Evolutionary conservation across 1,140 invertebrate species (phyloP).

Genomic region (Dendrolimus kikuchii): DNA sequence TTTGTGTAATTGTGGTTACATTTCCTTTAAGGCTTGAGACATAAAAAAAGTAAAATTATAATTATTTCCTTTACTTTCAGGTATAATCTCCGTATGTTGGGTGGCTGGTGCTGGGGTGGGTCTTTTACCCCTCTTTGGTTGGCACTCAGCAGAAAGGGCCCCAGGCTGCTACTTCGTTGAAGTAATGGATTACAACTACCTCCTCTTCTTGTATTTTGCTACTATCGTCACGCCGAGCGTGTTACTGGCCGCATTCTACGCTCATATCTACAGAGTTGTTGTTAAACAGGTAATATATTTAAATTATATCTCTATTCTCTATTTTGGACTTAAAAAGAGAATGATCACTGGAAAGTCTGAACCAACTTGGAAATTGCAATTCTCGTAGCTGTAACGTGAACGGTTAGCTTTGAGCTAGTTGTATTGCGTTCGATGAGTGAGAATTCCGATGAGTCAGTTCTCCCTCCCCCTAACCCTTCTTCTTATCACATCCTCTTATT

Average conservation of each 20-base stretch:
- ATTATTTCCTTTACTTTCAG: conserved; percentile 67
- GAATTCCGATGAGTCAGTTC: too few species aligned
- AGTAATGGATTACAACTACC: conserved; percentile 91
- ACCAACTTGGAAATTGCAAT: too few species aligned
- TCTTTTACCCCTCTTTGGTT: conserved; percentile 89
- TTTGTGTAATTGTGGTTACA: too few species aligned
- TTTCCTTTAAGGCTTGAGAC: too few species aligned
- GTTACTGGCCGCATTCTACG: conserved; percentile 87
- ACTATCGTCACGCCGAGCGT: conserved; percentile 91
- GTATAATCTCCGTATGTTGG: conserved; percentile 90
- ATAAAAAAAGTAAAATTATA: too few species aligned
- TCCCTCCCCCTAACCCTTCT: too few species aligned
- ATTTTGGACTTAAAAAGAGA: background rate
- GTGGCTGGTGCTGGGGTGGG: conserved; percentile 84
- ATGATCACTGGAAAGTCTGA: too few species aligned
- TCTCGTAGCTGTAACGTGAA: too few species aligned
- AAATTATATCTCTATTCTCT: background rate
- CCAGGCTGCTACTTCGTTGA: conserved; percentile 84
- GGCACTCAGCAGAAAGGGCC: conserved; percentile 78
- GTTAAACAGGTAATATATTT: conserved; percentile 82
- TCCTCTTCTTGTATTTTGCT: conserved; percentile 90
- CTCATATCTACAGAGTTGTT: conserved; percentile 90
- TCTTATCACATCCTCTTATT: too few species aligned
- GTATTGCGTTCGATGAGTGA: too few species aligned
- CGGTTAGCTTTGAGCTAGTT: too few species aligned